Percentiles rank a stretch among this genome's conserved stretches.
Evolutionary conservation across 1,140 invertebrate species (phyloP).

Genomic region (Drosophila parvula): DNA sequence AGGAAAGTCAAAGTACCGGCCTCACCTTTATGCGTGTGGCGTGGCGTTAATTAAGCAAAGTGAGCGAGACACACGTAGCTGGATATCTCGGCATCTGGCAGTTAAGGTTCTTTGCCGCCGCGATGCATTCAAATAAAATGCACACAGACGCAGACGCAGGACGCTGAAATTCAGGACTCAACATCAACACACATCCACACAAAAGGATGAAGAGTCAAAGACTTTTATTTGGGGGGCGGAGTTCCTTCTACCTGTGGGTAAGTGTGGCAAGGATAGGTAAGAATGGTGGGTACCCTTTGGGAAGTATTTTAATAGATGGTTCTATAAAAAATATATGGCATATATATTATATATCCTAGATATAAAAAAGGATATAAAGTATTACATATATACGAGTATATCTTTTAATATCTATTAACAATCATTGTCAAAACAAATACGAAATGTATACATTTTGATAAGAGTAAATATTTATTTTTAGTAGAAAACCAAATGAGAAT

Average conservation of each 20-base stretch:
- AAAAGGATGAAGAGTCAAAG: conserved; percentile 54
- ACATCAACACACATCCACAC: conserved; percentile 28
- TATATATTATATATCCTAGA: no score
- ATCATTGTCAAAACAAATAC: no score
- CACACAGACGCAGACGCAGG: conserved; percentile 42
- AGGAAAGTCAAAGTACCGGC: conserved; percentile 69
- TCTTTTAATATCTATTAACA: no score
- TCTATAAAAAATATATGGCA: no score
- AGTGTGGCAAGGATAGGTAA: not conserved
- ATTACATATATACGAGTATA: no score
- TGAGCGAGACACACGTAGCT: conserved; percentile 75
- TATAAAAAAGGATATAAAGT: no score
- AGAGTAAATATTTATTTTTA: not conserved
- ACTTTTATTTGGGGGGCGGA: conserved; percentile 15
- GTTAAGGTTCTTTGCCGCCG: conserved; percentile 25
- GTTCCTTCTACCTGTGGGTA: conserved; percentile 54
- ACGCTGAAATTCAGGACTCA: conserved; percentile 42
- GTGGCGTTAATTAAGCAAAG: conserved; percentile 79
- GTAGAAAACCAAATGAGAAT: not conserved
- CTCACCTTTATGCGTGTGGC: conserved; percentile 63
- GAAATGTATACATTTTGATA: not conserved
- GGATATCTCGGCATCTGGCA: conserved; percentile 1
- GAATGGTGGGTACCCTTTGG: conserved; percentile 8
- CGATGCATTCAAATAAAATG: conserved; percentile 75
- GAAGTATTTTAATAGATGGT: not conserved